Evolutionary conservation across 2,797 vertebrate genomes (phyloP).

Genomic region (Danio choprae): DNA sequence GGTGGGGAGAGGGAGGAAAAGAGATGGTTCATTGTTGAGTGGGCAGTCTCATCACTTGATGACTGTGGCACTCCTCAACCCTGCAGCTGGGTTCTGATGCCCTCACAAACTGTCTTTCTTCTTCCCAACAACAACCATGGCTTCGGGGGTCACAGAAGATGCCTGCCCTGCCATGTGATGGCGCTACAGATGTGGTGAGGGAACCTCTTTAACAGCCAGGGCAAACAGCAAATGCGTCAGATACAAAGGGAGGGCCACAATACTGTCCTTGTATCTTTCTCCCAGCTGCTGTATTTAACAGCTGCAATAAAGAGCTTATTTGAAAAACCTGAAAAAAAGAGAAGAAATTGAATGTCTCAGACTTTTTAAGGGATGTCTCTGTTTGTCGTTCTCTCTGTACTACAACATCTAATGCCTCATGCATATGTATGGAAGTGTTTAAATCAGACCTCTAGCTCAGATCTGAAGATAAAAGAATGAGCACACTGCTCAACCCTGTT

Average conservation of each 20-base stretch:
- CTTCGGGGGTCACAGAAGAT: slow-evolving; percentile 71
- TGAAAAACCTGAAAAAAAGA: slow-evolving; percentile 59
- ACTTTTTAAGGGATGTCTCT: slow-evolving; percentile 75
- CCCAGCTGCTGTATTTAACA: slow-evolving; percentile 80
- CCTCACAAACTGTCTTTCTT: slow-evolving; percentile 52
- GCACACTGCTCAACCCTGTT: slow-evolving; percentile 45
- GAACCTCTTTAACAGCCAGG: slow-evolving; percentile 49
- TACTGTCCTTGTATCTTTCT: slow-evolving; percentile 78
- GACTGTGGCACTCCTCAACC: slow-evolving; percentile 42
- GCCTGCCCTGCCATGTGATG: slow-evolving; percentile 75
- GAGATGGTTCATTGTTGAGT: slow-evolving; percentile 60
- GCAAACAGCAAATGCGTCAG: slow-evolving; percentile 75
- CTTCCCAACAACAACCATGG: slow-evolving; percentile 56
- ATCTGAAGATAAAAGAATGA: slow-evolving; percentile 54
- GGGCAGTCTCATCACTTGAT: slow-evolving; percentile 51
- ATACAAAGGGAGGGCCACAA: slow-evolving; percentile 74
- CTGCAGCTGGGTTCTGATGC: slow-evolving; percentile 56
- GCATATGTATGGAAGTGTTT: slow-evolving; percentile 58
- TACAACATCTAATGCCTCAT: slow-evolving; percentile 53
- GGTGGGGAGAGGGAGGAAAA: slow-evolving; percentile 63
- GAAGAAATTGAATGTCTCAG: slow-evolving; percentile 60
- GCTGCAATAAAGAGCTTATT: slow-evolving; percentile 77
- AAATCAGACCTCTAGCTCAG: slow-evolving; percentile 44
- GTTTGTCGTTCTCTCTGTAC: slow-evolving; percentile 65
- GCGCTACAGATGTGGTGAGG: slow-evolving; percentile 77